A percentile compares a stretch with the other conserved stretches of the same genome.
Evolutionary conservation across 2,888 invertebrate genomes (phyloP).

Genomic region (Synanthedon tipuliformis): DNA sequence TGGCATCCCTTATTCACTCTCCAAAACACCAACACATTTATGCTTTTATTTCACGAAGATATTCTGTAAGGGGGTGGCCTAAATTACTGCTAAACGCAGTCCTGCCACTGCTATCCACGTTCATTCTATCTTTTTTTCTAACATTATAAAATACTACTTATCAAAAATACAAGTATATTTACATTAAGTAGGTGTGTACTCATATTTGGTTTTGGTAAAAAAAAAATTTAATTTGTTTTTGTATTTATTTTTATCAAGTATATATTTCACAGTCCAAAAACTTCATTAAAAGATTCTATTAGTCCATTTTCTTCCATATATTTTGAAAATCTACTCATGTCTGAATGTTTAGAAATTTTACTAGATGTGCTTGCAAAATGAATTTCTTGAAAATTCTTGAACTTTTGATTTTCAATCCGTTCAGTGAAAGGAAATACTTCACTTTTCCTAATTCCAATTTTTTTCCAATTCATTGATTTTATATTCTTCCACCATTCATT

Average conservation of each 20-base stretch:
- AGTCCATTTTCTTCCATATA: constrained; percentile 78
- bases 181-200: background rate
- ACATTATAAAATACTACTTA: too few relatives aligned
- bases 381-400: constrained; percentile 76
- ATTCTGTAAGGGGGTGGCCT: too few relatives aligned
- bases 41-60: too few relatives aligned
- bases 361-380: constrained; percentile 59
- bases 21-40: too few relatives aligned
- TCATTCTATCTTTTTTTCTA: too few relatives aligned
- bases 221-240: too few relatives aligned
- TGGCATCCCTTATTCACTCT: too few relatives aligned
- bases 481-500: constrained; percentile 87
- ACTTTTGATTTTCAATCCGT: constrained; percentile 62
- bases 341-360: constrained; percentile 74
- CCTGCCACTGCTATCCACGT: too few relatives aligned
- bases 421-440: constrained; percentile 65
- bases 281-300: constrained; percentile 80
- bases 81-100: too few relatives aligned
- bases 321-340: constrained; percentile 82
- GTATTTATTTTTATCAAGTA: too few relatives aligned
- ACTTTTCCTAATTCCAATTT: constrained; percentile 79
- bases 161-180: background rate
- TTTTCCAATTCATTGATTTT: constrained; percentile 87
- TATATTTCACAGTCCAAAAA: constrained; percentile 74
- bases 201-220: too few relatives aligned